Base-by-base conservation (phyloP, 2,797 vertebrate genomes). In the Sorex maritimensis region DNA sequence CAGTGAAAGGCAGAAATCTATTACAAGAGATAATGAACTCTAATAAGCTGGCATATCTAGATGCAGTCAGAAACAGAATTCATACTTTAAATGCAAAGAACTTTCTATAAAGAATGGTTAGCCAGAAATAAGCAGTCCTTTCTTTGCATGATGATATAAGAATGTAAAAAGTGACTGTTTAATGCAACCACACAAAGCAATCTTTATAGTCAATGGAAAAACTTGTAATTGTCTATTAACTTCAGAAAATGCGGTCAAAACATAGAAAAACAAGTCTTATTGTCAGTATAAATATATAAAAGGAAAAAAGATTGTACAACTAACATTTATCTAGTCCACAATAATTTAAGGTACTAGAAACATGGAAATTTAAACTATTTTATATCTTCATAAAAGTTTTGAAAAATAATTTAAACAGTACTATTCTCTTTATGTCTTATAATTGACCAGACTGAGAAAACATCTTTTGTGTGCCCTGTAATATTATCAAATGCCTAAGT, bases 401-500 rank as follows among this genome's bases (percentile, higher is more conserved):
- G 5, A 67, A 91, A 65, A 85, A 63, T 73, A 68, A 81, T 74
- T 78, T 63, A 41, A 75, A 89, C 8, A 86, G 38, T 26, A 63
- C 23, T 88, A 0, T 12, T 9, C 44, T 49, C 41, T 68, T 81
- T 34, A 73, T 46, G n/a, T 74, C 30, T 93, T 86, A 28, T 14
- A 55, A 85, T 65, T 73, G 68, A 82, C 10, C 14, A 12, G 11
- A 6, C 14, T n/a, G n/a, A 81, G 28, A 30, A 81, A 81, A 61
- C 15, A 86, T 44, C 26, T 87, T 55, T 81, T 72, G 65, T 71
- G 5, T 69, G 30, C 9, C 71, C 86, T 69, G 14, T 38, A 23
- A 78, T 69, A 78, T 1, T 63, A 8, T 73, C 23, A 21, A 28
- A 24, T 3, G 84, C 12, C 17, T 75, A 72, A 86, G 2, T 81